Percentiles rank a stretch among this genome's conserved stretches.
These are phyloP conservation scores for Dendrolimus punctatus DNA, from an alignment of 1,140 invertebrate genomes.

Conservation along the genomic window DNA sequence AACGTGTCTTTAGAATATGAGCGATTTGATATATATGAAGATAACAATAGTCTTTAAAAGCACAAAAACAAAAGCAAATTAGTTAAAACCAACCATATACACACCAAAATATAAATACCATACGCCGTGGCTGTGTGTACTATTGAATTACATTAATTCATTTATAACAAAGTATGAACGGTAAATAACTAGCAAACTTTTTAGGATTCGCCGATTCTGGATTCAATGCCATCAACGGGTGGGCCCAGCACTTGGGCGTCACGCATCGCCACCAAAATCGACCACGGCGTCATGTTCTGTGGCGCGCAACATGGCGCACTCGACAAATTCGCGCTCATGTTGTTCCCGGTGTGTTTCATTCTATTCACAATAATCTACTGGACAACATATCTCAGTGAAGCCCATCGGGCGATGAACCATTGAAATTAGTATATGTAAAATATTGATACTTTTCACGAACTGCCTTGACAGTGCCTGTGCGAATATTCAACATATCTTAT, in stretches of 20 bases:
- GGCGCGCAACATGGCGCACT: slow-evolving; percentile 73
- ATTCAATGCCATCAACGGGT: slow-evolving; percentile 45
- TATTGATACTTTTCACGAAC: neutral
- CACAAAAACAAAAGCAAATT: too few species aligned
- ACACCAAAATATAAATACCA: too few species aligned
- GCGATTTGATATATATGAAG: too few species aligned
- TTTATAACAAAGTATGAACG: too few species aligned
- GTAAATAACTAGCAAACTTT: slow-evolving; percentile 8
- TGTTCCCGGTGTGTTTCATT: slow-evolving; percentile 80
- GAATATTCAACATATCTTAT: neutral
- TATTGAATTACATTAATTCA: too few species aligned
- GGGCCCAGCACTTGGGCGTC: slow-evolving; percentile 34
- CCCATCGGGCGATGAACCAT: slow-evolving; percentile 43
- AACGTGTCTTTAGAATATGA: too few species aligned
- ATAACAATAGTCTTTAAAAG: too few species aligned
- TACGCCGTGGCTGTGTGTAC: too few species aligned
- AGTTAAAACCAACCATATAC: too few species aligned
- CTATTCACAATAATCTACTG: slow-evolving; percentile 80
- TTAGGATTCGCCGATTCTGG: slow-evolving; percentile 63
- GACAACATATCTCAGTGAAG: slow-evolving; percentile 77
- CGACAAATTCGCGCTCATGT: slow-evolving; percentile 74
- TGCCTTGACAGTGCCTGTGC: slow-evolving; percentile 25
- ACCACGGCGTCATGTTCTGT: slow-evolving; percentile 72
- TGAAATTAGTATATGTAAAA: slow-evolving; percentile 19
- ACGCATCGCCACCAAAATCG: slow-evolving; percentile 56